Evolutionary conservation across 2,888 invertebrate species (phyloP).

Genomic region (Agrotis exclamationis): DNA sequence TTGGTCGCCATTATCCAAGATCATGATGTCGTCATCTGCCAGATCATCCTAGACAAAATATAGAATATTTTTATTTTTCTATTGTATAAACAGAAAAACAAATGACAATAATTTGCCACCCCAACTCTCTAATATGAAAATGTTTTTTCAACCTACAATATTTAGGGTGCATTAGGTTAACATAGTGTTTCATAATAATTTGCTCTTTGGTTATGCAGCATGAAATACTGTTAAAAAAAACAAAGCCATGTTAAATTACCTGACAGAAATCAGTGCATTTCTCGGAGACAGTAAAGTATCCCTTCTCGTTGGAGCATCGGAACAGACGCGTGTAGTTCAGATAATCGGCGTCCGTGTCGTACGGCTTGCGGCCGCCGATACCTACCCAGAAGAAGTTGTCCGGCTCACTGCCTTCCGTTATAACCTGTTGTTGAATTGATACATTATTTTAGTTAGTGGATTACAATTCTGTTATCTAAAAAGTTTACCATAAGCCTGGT

Average conservation of each 20-base stretch:
- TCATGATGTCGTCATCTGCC: slow-evolving; percentile 99
- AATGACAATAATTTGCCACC: background rate
- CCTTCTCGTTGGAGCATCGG: slow-evolving; percentile 99
- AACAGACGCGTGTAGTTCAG: slow-evolving; percentile 98
- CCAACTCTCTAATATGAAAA: background rate
- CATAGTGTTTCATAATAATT: too few species aligned
- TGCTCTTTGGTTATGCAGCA: background rate
- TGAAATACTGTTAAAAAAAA: too few species aligned
- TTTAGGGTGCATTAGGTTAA: too few species aligned
- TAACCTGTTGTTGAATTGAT: slow-evolving; percentile 88
- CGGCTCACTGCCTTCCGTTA: slow-evolving; percentile 98
- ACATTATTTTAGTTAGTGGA: background rate
- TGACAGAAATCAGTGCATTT: slow-evolving; percentile 99
- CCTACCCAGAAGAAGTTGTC: slow-evolving; percentile 99
- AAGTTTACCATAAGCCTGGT: background rate
- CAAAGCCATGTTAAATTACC: slow-evolving; percentile 83
- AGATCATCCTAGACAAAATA: slow-evolving; percentile 95
- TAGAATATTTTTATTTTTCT: background rate
- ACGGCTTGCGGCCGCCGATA: slow-evolving; percentile 97
- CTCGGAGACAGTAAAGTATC: slow-evolving; percentile 99
- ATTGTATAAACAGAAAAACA: background rate
- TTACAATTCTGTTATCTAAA: background rate
- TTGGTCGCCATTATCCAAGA: slow-evolving; percentile 99
- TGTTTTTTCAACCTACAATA: too few species aligned
- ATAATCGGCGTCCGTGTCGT: slow-evolving; percentile 97